Evolutionary conservation across 2,113 vertebrate genomes (phyloP), one percentile per base, ranked within the genome.

Genomic region (Noturus placidus): DNA sequence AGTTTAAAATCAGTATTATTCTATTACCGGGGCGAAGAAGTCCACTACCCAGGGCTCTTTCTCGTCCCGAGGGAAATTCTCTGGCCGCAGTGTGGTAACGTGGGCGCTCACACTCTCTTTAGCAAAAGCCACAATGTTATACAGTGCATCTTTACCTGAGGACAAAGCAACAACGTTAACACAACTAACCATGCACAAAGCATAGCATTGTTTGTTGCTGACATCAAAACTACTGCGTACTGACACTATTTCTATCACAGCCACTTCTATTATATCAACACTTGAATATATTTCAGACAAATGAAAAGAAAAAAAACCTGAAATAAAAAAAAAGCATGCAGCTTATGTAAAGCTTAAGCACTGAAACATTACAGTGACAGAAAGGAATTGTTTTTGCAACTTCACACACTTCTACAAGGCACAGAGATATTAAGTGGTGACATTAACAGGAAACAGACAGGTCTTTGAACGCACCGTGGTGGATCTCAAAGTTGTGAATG

Each of bases 41-140:
- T 99, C 98, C 56, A 99, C 97, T 85, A 99, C 96, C 98, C 98
- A 99, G 0, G 98, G 97, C 83, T 99, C 97, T 90, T 97, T 97
- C 17, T 96, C 94, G 88, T 95, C 96, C n/a, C 95, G 95, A 77
- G 98, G 98, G 93, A 99, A 99, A 95, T 98, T 99, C 74, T 98
- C 96, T 5, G 98, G 98, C 86, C 96, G 93, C 88, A 99, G 95
- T 0, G 98, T 99, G 76, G 97, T 96, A 89, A 99, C 97, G 9
- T 99, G 97, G 82, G 98, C 97, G 5, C 93, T 96, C 54, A 99
- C 96, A 9, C 98, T 99, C 92, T 99, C 98, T 93, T 97, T 98
- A 11, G 98, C 97, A 95, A 99, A 99, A 1, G 96, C 95, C 93
- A 98, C 96, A 2, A 99, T 95, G 89, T 98, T 98, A 89, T 99